phyloP scores from a whole-genome alignment of 2,888 invertebrate species.

The Campopleginae sp. region DNA sequence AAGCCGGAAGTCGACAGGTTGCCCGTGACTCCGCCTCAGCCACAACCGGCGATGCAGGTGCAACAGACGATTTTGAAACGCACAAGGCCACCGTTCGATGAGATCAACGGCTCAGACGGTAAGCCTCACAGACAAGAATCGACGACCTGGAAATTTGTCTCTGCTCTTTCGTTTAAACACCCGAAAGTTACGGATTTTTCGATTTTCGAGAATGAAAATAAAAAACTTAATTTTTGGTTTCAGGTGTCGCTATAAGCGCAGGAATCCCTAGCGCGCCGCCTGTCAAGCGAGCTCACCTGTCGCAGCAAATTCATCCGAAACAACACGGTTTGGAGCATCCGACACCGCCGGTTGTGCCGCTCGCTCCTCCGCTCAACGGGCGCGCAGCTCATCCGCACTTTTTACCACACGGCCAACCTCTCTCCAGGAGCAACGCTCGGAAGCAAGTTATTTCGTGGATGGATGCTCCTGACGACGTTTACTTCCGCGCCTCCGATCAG shows the following conservation, averaged over 20 bases:
- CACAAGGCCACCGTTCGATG: slow-evolving; percentile 92
- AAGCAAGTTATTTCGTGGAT: slow-evolving; percentile 99
- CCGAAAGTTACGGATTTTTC: neutral
- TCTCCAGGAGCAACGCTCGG: slow-evolving; percentile 91
- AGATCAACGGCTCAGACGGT: slow-evolving; percentile 95
- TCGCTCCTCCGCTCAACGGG: slow-evolving; percentile 81
- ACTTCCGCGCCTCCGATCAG: slow-evolving; percentile 95
- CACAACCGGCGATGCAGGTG: slow-evolving; percentile 80
- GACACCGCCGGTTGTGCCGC: slow-evolving; percentile 76
- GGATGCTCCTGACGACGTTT: slow-evolving; percentile 99
- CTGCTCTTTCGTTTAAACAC: too few relatives aligned
- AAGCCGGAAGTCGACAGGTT: slow-evolving; percentile 90
- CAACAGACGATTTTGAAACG: slow-evolving; percentile 89
- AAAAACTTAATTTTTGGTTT: slow-evolving; percentile 26
- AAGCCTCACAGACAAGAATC: slow-evolving; percentile 76
- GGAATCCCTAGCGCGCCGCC: slow-evolving; percentile 86
- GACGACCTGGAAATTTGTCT: too few relatives aligned
- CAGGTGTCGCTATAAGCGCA: slow-evolving; percentile 81
- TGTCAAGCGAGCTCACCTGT: slow-evolving; percentile 88
- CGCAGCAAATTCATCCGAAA: slow-evolving; percentile 79
- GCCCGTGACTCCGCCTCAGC: slow-evolving; percentile 84
- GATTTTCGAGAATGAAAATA: neutral
- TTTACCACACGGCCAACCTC: slow-evolving; percentile 85
- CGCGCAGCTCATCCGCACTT: slow-evolving; percentile 80
- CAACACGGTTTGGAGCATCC: slow-evolving; percentile 80